Evolutionary conservation across 2,888 invertebrate genomes (phyloP).

Genomic region (Tolmerus cingulatus): DNA sequence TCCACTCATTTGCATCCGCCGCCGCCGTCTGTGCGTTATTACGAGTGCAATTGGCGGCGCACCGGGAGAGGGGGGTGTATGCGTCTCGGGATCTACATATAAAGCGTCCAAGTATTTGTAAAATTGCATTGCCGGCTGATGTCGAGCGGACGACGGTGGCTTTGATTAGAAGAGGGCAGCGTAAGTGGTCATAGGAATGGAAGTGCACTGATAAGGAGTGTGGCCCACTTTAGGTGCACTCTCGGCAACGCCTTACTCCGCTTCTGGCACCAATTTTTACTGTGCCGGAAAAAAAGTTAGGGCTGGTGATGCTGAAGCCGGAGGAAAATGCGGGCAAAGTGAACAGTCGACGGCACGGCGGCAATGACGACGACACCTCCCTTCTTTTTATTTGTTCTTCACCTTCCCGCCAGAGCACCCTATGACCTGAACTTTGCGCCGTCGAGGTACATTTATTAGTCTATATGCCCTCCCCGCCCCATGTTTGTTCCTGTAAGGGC

Average conservation of each 20-base stretch:
- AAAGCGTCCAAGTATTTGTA: background rate
- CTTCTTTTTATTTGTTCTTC: background rate
- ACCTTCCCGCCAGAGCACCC: background rate
- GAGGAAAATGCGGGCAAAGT: background rate
- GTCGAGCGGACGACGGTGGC: background rate
- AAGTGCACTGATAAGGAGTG: background rate
- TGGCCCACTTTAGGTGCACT: background rate
- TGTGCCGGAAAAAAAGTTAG: background rate
- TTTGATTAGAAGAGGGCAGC: background rate
- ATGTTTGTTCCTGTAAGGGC: background rate
- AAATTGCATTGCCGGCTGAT: background rate
- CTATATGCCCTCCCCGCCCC: background rate
- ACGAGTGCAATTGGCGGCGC: background rate
- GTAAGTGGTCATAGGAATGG: background rate
- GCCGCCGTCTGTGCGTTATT: background rate
- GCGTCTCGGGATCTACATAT: background rate
- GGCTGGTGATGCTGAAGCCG: background rate
- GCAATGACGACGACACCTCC: background rate
- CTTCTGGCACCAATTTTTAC: background rate
- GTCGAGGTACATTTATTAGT: background rate
- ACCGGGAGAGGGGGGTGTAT: background rate
- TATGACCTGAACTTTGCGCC: background rate
- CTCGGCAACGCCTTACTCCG: background rate
- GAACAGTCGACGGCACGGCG: background rate
- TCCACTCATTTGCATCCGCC: background rate